These are phyloP conservation scores for Athene noctua DNA, from an alignment of 2,113 vertebrate species.

Conservation along the genomic window DNA sequence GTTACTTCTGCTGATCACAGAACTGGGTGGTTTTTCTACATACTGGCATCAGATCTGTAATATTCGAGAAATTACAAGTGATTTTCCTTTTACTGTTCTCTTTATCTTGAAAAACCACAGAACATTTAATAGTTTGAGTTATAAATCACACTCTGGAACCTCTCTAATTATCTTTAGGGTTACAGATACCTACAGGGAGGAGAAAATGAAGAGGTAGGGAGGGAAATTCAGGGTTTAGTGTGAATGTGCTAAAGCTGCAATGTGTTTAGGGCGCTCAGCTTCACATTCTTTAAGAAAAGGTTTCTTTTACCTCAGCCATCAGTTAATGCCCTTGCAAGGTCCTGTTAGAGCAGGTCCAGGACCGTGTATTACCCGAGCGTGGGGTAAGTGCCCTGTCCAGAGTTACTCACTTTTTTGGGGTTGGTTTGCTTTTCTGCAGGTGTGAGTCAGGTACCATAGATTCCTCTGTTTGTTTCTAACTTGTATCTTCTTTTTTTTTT, in stretches of 20 bases:
- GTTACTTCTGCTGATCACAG: not conserved
- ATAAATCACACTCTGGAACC: not conserved
- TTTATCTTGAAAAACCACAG: not conserved
- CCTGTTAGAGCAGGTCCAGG: not conserved
- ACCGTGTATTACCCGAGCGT: rapidly evolving
- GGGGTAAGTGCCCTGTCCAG: not conserved
- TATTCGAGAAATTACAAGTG: not conserved
- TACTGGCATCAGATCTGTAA: not conserved
- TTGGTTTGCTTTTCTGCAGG: not conserved
- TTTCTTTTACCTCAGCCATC: not conserved
- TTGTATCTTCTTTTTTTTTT: not conserved
- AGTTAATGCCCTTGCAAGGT: not conserved
- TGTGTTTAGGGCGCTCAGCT: not conserved
- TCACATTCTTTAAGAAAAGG: not conserved
- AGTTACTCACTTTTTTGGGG: not conserved
- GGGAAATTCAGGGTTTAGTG: not conserved
- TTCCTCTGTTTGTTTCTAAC: not conserved
- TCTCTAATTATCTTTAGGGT: not conserved
- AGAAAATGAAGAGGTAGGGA: not conserved
- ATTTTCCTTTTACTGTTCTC: not conserved
- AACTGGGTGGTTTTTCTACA: not conserved
- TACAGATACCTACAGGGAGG: not conserved
- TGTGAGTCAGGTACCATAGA: not conserved
- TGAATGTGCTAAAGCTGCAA: not conserved
- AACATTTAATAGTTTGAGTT: not conserved